Conservation (phyloP, 1,140 invertebrate genomes). For the silkworm (Bombyx mori) region ASM3026992v2 NC_085134.1:7556001-7556500, state of each 20-base stretch:
- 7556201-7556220: conserved; percentile 73
- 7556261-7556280: conserved; percentile 73
- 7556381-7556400: conserved; percentile 96
- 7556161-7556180: conserved; percentile 70
- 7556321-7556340: conserved; percentile 56
- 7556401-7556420: conserved; percentile 97
- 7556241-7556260: conserved; percentile 89
- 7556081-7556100: conserved; percentile 84
- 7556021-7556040: conserved; percentile 81
- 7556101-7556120: conserved; percentile 73
- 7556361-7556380: conserved; percentile 89
- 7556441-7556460: conserved; percentile 68
- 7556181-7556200: conserved; percentile 78
- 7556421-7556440: conserved; percentile 76
- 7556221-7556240: conserved; percentile 91
- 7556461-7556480: conserved; percentile 64
- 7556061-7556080: conserved; percentile 75
- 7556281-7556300: conserved; percentile 67
- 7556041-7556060: conserved; percentile 80
- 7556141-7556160: conserved; percentile 71
- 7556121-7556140: conserved; percentile 64
- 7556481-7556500: conserved; percentile 76
- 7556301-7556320: conserved; percentile 63
- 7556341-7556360: conserved; percentile 78
- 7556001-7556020: conserved; percentile 73